Evolutionary conservation across 1,140 invertebrate genomes (phyloP).

Genomic region (Lasioglossum baleicum): DNA sequence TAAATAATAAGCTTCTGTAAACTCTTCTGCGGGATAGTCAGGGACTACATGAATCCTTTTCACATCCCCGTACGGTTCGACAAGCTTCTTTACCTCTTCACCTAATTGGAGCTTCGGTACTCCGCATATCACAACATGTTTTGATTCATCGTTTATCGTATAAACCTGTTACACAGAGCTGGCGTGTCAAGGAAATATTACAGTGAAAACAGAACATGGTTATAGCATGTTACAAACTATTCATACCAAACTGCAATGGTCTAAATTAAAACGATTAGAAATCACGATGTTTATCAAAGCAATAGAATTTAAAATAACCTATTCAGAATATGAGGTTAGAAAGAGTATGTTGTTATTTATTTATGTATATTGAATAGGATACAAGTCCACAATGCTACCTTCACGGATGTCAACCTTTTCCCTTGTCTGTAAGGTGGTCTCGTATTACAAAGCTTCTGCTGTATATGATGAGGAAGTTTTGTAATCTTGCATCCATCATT

Average conservation of each 20-base stretch:
- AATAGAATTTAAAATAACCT: neutral
- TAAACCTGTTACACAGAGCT: constrained; percentile 85
- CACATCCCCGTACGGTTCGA: constrained; percentile 86
- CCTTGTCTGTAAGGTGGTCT: constrained; percentile 90
- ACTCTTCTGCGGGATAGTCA: constrained; percentile 86
- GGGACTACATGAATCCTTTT: constrained; percentile 79
- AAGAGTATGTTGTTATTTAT: constrained; percentile 12
- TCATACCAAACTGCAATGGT: neutral
- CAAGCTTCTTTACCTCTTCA: constrained; percentile 85
- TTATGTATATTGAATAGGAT: constrained; percentile 72
- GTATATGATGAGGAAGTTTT: constrained; percentile 74
- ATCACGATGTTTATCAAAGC: neutral
- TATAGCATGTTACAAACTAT: neutral
- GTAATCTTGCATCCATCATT: constrained; percentile 21
- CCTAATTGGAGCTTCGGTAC: constrained; percentile 88
- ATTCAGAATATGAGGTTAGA: neutral
- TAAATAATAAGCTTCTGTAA: constrained; percentile 91
- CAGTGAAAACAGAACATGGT: neutral
- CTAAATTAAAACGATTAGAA: neutral
- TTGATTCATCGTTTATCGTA: constrained; percentile 91
- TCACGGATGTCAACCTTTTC: constrained; percentile 89
- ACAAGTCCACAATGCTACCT: constrained; percentile 82
- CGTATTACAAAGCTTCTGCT: constrained; percentile 83
- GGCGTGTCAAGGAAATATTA: constrained; percentile 70
- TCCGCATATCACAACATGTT: constrained; percentile 89